These are phyloP conservation scores for Muscicapa comitata DNA, from an alignment of 2,797 vertebrate species.

Conservation along the genomic window DNA sequence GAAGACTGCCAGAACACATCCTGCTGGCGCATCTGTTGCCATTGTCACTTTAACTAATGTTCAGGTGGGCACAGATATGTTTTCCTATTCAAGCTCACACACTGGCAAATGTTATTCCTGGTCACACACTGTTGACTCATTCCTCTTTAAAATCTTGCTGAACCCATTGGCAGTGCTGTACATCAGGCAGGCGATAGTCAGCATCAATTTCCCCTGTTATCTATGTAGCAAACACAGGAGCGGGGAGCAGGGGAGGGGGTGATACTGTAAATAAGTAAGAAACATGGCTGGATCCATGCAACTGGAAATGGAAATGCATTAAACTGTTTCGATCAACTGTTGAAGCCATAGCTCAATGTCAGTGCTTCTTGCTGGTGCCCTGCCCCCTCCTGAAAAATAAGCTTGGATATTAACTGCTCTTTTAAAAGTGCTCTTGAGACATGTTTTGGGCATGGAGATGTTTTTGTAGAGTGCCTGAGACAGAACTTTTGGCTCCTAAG, in stretches of 20 bases:
- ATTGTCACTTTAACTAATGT: slow-evolving; percentile 13
- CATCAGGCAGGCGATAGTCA: slow-evolving; percentile 22
- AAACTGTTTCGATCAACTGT: slow-evolving; percentile 43
- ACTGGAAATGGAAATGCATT: slow-evolving; percentile 57
- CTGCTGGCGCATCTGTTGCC: slow-evolving; percentile 22
- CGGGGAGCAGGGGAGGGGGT: background rate
- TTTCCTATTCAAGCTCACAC: background rate
- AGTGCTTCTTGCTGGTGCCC: background rate
- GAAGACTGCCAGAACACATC: background rate
- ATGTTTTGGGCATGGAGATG: background rate
- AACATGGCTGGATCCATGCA: slow-evolving; percentile 20
- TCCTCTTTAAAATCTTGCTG: slow-evolving; percentile 38
- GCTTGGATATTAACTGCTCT: slow-evolving; percentile 29
- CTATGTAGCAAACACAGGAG: slow-evolving; percentile 2
- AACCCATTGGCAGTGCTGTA: slow-evolving; percentile 35
- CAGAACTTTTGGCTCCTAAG: background rate
- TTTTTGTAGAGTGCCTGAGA: background rate
- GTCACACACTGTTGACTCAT: slow-evolving; percentile 42
- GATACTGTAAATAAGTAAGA: slow-evolving; percentile 58
- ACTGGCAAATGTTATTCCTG: slow-evolving; percentile 39
- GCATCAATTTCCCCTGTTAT: slow-evolving; percentile 48
- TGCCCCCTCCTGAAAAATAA: slow-evolving; percentile 2
- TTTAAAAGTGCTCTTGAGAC: slow-evolving; percentile 41
- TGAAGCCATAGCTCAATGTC: slow-evolving; percentile 36
- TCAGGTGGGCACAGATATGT: background rate